Evolutionary conservation across 2,888 invertebrate genomes (phyloP).

Genomic region (Ophioninae sp.): DNA sequence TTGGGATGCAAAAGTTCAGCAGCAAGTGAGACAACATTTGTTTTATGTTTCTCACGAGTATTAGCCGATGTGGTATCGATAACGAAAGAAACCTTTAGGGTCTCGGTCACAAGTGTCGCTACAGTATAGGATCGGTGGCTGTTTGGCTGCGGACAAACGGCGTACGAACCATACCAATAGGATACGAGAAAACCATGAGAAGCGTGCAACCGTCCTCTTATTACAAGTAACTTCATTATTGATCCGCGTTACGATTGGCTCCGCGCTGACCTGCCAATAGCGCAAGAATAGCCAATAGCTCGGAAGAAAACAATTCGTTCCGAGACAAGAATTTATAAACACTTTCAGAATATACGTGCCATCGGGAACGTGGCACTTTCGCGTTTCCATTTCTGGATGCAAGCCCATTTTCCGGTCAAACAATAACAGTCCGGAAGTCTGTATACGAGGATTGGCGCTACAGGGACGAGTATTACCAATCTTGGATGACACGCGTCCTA

Average conservation of each 20-base stretch:
- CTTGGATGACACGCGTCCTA: constrained; percentile 72
- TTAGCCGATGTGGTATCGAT: background rate
- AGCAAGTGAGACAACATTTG: constrained; percentile 76
- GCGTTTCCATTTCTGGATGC: constrained; percentile 79
- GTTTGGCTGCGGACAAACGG: constrained; percentile 80
- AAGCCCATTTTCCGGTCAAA: constrained; percentile 73
- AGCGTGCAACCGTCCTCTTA: constrained; percentile 80
- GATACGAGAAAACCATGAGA: constrained; percentile 74
- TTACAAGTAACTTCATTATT: constrained; percentile 78
- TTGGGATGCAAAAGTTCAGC: constrained; percentile 81
- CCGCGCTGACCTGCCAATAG: too few species aligned
- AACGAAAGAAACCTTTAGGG: constrained; percentile 73
- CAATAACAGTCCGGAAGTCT: constrained; percentile 69
- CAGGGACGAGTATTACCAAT: constrained; percentile 79
- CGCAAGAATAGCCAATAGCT: too few species aligned
- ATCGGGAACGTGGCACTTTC: constrained; percentile 80
- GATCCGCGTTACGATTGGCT: too few species aligned
- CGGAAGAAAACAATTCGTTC: background rate
- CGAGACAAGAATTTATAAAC: background rate
- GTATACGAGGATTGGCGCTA: constrained; percentile 78
- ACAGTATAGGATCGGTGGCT: constrained; percentile 82
- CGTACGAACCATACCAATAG: constrained; percentile 79
- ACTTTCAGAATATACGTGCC: constrained; percentile 80
- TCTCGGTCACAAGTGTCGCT: constrained; percentile 81
- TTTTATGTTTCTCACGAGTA: background rate